Conservation (phyloP, 1,140 invertebrate genomes). For the Tetranychus cinnabarinus region DNA sequence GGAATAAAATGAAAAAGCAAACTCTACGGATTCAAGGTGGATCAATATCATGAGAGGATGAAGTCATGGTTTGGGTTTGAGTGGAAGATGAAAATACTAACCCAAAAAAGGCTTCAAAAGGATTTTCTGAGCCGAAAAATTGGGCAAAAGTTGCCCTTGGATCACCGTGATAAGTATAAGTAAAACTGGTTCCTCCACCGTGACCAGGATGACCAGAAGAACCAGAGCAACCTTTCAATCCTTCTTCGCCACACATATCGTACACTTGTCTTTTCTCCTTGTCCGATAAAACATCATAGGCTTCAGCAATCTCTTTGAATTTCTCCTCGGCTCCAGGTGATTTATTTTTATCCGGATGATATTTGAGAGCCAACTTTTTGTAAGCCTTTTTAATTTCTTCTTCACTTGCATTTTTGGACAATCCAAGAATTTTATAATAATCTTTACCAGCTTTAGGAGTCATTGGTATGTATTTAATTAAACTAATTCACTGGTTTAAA, state of each 20-base stretch:
- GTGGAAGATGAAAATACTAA: background rate
- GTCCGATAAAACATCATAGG: conserved; percentile 91
- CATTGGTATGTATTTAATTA: no score
- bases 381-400: conserved; percentile 97
- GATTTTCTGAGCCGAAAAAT: conserved; percentile 66
- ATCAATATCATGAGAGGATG: background rate
- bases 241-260: conserved; percentile 88
- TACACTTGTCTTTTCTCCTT: conserved; percentile 83
- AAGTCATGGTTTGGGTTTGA: background rate
- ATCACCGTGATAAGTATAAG: conserved; percentile 54
- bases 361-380: conserved; percentile 85
- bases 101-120: conserved; percentile 44
- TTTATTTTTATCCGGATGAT: conserved; percentile 98
- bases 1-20: no score
- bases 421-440: background rate
- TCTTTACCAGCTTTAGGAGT: background rate
- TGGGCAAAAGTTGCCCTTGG: conserved; percentile 81
- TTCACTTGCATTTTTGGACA: conserved; percentile 40
- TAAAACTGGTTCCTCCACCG: conserved; percentile 17
- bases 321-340: conserved; percentile 74
- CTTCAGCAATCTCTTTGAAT: conserved; percentile 95
- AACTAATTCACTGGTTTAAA: no score
- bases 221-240: conserved; percentile 40
- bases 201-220: conserved; percentile 13
- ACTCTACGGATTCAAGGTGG: background rate